Percentiles rank a stretch among this genome's conserved stretches.
Conservation (phyloP, 2,113 vertebrate genomes). For the Dissostichus mawsoni region DNA sequence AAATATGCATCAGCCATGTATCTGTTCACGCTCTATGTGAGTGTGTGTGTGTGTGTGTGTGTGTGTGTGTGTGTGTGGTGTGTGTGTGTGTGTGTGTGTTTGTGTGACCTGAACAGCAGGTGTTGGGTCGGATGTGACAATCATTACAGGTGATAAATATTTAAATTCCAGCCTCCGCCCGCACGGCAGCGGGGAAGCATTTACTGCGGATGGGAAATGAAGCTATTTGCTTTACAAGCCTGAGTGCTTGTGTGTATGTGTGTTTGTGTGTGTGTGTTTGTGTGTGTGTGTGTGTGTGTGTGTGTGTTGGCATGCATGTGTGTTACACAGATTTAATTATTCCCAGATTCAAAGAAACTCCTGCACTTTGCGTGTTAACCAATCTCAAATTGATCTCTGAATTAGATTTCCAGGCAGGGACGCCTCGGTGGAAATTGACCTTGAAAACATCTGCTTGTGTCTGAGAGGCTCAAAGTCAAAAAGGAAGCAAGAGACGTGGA, state of each 20-base stretch:
- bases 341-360: slow-evolving; percentile 30
- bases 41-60: slow-evolving; percentile 25
- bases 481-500: not conserved
- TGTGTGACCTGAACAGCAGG: slow-evolving; percentile 44
- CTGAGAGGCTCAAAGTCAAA: not conserved
- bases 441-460: slow-evolving; percentile 27
- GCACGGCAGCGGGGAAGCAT: slow-evolving; percentile 46
- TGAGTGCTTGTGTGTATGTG: slow-evolving; percentile 24
- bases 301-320: not conserved
- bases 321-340: slow-evolving; percentile 49
- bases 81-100: slow-evolving; percentile 15
- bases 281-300: not conserved
- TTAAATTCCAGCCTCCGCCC: slow-evolving; percentile 46
- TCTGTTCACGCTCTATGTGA: not conserved
- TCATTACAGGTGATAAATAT: slow-evolving; percentile 71
- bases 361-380: slow-evolving; percentile 18
- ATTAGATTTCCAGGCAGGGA: slow-evolving; percentile 44
- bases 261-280: slow-evolving; percentile 3
- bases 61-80: slow-evolving; percentile 9
- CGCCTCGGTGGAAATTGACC: slow-evolving; percentile 10
- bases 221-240: slow-evolving; percentile 63
- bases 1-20: slow-evolving; percentile 35
- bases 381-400: slow-evolving; percentile 42
- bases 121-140: slow-evolving; percentile 20
- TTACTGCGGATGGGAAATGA: slow-evolving; percentile 46